Percentiles rank a stretch among this genome's conserved stretches.
phyloP scores from a whole-genome alignment of 1,140 invertebrate genomes.

The Archivesica marissinica region DNA sequence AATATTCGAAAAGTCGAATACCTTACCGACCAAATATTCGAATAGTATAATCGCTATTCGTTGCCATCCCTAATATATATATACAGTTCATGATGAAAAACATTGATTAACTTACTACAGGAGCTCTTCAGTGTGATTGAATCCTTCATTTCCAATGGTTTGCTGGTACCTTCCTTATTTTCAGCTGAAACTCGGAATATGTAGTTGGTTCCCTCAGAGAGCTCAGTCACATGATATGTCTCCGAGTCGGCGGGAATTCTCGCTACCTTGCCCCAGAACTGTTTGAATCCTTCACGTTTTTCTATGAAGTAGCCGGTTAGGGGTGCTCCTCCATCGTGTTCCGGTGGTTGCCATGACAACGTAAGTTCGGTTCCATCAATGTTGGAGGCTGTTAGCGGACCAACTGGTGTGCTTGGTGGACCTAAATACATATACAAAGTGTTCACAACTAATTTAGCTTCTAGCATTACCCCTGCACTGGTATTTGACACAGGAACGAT shows the following conservation, averaged over 20 bases:
- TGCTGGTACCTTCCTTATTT: constrained; percentile 91
- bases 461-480: too few relatives aligned
- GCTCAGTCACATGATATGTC: constrained; percentile 93
- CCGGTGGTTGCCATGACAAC: constrained; percentile 81
- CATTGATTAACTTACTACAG: constrained; percentile 90
- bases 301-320: constrained; percentile 82
- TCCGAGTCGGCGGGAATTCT: constrained; percentile 66
- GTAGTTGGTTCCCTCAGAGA: constrained; percentile 92
- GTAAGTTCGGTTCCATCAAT: constrained; percentile 84
- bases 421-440: too few relatives aligned
- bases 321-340: constrained; percentile 80
- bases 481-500: too few relatives aligned
- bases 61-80: too few relatives aligned
- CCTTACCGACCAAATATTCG: too few relatives aligned
- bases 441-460: too few relatives aligned
- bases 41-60: too few relatives aligned
- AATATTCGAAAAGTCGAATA: too few relatives aligned
- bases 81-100: too few relatives aligned
- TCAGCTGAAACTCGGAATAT: constrained; percentile 95
- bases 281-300: constrained; percentile 87
- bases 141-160: constrained; percentile 93
- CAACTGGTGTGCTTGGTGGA: constrained; percentile 94
- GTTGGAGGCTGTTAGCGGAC: constrained; percentile 87
- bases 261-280: constrained; percentile 92
- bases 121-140: constrained; percentile 93